Base-by-base conservation (phyloP, 53 echinoderm and acorn worm genomes). In the Hippasteria phrygiana region DNA sequence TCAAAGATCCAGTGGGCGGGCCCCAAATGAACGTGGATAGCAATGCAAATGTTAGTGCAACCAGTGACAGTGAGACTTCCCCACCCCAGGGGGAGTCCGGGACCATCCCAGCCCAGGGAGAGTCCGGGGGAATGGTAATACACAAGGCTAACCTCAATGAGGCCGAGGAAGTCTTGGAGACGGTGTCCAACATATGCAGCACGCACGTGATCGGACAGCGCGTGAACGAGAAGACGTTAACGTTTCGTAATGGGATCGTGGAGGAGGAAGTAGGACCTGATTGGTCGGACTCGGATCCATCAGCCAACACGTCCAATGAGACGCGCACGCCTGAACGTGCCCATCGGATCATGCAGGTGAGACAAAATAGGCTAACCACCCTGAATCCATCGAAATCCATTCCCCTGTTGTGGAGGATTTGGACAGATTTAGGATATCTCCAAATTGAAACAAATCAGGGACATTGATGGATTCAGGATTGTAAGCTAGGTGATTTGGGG, bases 181-280 rank as follows among this genome's bases (percentile, higher is more conserved):
- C 93, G 1, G 96, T 94, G 33, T 88, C 94, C 38, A 94, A 99
- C 77, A 93, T 99, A 38, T 89, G 93, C 29, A 99, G 96, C 64
- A 94, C 93, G 36, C 96, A 91, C 56, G 88, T 94, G 55, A 91
- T 99, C 7, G 94, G 92, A 32, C 96, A 96, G 65, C 87, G 93
- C 24, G 66, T 99, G 3, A 93, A 96, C 55, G 95, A 97, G 80
- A 94, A 94, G 80, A 94, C 89, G 22, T 83, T 99, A 43, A 93
- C 92, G 0, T 92, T 95, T 87, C 94, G 95, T 17, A 97, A 97
- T 62, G 98, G 98, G 12, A 87, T 97, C 32, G 80, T 96, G 5
- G 97, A 97, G 39, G 96, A 94, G 63, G 93, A 96, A 51, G 94
- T 93, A 34, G 51, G 86, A 17, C 87, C 74, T 3, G 92, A 90